Conservation (phyloP, 2,113 vertebrate genomes). For the Dendropsophus ebraccatus region DNA sequence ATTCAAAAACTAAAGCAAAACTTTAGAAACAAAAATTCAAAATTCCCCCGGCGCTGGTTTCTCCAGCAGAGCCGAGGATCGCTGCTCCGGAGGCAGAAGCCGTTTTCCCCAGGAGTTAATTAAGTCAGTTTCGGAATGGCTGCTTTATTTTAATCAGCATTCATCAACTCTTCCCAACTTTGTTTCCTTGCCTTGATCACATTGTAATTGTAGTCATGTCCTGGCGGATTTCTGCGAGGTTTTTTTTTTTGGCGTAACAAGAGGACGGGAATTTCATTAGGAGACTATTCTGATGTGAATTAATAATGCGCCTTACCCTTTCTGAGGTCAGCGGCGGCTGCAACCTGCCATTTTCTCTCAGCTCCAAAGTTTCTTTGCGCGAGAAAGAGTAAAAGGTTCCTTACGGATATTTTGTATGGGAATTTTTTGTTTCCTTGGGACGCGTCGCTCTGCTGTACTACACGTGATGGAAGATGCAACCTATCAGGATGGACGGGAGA, state of each 20-base stretch:
- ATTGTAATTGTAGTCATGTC: conserved; percentile 57
- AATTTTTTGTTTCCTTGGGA: too few species aligned
- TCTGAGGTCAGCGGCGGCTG: not conserved
- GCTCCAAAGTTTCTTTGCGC: not conserved
- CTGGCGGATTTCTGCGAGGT: conserved; percentile 2
- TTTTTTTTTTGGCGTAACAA: not conserved
- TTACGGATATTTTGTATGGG: too few species aligned
- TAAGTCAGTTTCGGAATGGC: conserved; percentile 33
- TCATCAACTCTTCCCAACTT: conserved; percentile 40
- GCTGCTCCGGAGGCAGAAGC: not conserved
- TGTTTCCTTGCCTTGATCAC: conserved; percentile 37
- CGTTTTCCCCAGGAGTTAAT: conserved; percentile 56
- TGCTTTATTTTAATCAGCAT: conserved; percentile 49
- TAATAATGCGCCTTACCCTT: conserved; percentile 19
- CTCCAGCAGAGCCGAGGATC: not conserved
- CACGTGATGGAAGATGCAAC: too few species aligned
- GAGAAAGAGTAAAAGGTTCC: too few species aligned
- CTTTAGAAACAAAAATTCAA: not conserved
- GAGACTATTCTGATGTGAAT: conserved; percentile 36
- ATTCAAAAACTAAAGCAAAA: conserved; percentile 22
- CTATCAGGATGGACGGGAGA: too few species aligned
- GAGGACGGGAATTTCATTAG: conserved; percentile 42
- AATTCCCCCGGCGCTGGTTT: conserved; percentile 4
- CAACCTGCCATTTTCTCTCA: not conserved
- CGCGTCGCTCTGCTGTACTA: too few species aligned